Evolutionary conservation across 2,888 invertebrate genomes (phyloP).

Genomic region (Parascotia fuliginaria): DNA sequence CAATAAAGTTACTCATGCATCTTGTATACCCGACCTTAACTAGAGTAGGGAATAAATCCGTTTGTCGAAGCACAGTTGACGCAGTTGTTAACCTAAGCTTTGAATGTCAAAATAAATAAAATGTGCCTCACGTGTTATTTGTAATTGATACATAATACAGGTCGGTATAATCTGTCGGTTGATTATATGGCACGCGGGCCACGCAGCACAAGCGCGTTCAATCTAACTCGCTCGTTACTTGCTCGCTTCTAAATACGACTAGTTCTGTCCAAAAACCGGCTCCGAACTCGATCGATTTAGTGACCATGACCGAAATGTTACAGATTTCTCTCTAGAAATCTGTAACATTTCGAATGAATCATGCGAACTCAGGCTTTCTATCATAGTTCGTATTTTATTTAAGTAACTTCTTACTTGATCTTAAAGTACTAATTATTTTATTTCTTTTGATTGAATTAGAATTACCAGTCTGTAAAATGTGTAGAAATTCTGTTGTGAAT

Average conservation of each 20-base stretch:
- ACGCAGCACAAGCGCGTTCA: slow-evolving; percentile 15
- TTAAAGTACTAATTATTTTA: not conserved
- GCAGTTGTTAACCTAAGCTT: slow-evolving; percentile 29
- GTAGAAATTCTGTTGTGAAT: not conserved
- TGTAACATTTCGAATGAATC: no score
- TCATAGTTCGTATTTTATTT: slow-evolving; percentile 18
- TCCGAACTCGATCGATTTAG: slow-evolving; percentile 48
- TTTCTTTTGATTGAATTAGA: not conserved
- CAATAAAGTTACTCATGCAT: slow-evolving; percentile 24
- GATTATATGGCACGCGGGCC: slow-evolving; percentile 28
- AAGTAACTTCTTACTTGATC: no score
- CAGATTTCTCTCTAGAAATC: slow-evolving; percentile 38
- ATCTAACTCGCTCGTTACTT: slow-evolving; percentile 26
- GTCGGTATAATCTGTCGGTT: slow-evolving; percentile 38
- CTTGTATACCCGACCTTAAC: slow-evolving; percentile 5
- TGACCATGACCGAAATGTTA: slow-evolving; percentile 58
- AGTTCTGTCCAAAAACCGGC: slow-evolving; percentile 58
- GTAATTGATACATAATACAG: slow-evolving; percentile 44
- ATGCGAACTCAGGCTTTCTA: no score
- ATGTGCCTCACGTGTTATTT: slow-evolving; percentile 43
- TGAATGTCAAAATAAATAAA: slow-evolving; percentile 42
- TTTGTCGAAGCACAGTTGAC: slow-evolving; percentile 13
- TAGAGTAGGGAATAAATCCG: slow-evolving; percentile 21
- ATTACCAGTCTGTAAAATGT: not conserved
- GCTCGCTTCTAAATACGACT: slow-evolving; percentile 44